Evolutionary conservation across 2,113 vertebrate genomes (phyloP).

Genomic region (Melanerpes formicivorus): DNA sequence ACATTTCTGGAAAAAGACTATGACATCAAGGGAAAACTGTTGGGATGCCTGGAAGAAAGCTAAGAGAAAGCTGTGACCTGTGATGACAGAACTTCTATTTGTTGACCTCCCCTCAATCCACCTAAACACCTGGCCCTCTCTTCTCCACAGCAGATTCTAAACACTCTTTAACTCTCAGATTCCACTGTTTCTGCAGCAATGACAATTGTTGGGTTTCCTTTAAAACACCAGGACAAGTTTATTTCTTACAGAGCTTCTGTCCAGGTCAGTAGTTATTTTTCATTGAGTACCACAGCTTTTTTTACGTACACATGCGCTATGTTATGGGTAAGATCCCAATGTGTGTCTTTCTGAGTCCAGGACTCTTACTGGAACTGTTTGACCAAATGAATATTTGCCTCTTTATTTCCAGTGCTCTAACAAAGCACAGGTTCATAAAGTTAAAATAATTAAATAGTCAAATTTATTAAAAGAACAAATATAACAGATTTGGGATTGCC

Average conservation of each 20-base stretch:
- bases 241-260: neutral
- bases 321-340: no score
- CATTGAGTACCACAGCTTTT: neutral
- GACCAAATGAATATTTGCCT: no score
- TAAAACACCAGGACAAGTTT: neutral
- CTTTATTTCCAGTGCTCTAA: no score
- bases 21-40: neutral
- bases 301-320: neutral
- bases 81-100: neutral
- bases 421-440: no score
- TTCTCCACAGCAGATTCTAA: neutral
- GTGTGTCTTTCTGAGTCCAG: no score
- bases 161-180: neutral
- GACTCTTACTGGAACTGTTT: no score
- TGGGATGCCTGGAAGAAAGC: neutral
- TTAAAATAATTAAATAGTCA: no score
- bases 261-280: neutral
- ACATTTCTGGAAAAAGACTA: neutral
- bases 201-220: neutral
- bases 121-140: neutral
- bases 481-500: no score
- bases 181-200: neutral
- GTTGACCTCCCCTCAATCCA: neutral
- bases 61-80: neutral
- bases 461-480: no score